Base-by-base conservation (phyloP, 2,113 vertebrate genomes). In the Indri indri region DNA sequence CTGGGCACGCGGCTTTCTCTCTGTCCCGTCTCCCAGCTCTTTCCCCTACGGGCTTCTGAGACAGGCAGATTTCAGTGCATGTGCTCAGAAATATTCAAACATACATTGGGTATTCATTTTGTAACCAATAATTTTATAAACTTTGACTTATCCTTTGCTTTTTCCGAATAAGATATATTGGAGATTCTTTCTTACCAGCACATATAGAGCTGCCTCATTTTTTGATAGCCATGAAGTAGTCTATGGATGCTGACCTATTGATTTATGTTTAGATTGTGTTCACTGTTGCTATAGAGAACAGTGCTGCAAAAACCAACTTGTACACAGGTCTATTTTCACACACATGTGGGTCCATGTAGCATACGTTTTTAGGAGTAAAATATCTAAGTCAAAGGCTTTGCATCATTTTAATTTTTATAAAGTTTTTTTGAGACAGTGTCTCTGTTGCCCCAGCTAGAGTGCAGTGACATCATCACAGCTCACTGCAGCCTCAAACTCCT, bases 1-100 rank as follows among this genome's bases (percentile, higher is more conserved):
- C 37, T 0, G 1, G 18, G 42, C 2, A 1, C 0, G 0, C 0
- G 2, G 1, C 0, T 1, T 42, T 71, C 61, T 30, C 0, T 2
- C 18, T 6, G 2, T 37, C 32, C 79, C 3, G 0, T 61, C 18
- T 40, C 25, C 54, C 8, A 0, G 37, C 10, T 17, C 16, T 47
- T 6, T 45, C 30, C 32, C 37, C 22, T 7, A 4, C 0, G 2
- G n/a, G 4, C 70, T 20, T 6, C 37, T 63, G 27, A 25, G 23
- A 50, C 63, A 10, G 16, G 30, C 27, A 34, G 42, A 11, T 73
- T 30, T 50, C 34, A 9, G 6, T 5, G 8, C 17, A 7, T 14
- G 12, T 23, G 40, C 34, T 54, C n/a, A 30, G 47, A 89, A 77
- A 59, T 22, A 61, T 12, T 12, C 20, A 3, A 8, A 5, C 3